A percentile compares a stretch with the other conserved stretches of the same genome.
phyloP scores from a whole-genome alignment of 2,888 invertebrate species.

The Catocala nupta region DNA sequence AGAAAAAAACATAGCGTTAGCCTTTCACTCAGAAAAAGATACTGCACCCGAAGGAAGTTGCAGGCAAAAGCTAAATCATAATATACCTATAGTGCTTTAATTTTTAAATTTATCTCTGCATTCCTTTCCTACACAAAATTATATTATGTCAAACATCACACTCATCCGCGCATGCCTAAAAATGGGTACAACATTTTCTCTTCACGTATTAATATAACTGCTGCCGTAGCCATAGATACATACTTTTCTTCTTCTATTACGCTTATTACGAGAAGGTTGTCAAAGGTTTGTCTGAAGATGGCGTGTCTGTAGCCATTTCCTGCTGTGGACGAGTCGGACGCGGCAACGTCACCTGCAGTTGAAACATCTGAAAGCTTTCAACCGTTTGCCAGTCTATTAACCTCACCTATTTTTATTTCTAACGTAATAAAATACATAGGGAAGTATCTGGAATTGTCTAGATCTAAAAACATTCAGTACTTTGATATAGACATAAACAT shows the following conservation, averaged over 20 bases:
- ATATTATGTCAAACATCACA: too few relatives aligned
- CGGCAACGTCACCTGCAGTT: constrained; percentile 62
- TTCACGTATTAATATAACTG: too few relatives aligned
- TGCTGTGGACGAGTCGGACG: constrained; percentile 52
- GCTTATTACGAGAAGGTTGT: constrained; percentile 36
- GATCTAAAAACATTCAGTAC: background rate
- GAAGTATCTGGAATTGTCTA: constrained; percentile 17
- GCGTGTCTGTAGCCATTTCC: constrained; percentile 67
- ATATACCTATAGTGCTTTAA: too few relatives aligned
- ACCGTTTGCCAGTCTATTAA: constrained; percentile 74
- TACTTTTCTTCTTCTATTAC: constrained; percentile 31
- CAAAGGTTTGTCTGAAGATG: constrained; percentile 47
- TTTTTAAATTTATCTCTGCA: too few relatives aligned
- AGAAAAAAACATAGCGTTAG: too few relatives aligned
- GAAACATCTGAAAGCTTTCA: constrained; percentile 78
- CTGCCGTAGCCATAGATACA: background rate
- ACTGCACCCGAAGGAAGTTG: too few relatives aligned
- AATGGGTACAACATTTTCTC: too few relatives aligned
- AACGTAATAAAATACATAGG: constrained; percentile 37
- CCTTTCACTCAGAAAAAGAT: too few relatives aligned
- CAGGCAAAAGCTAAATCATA: too few relatives aligned
- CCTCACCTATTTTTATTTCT: constrained; percentile 56
- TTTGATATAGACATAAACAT: background rate
- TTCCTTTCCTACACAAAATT: too few relatives aligned
- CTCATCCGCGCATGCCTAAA: too few relatives aligned